A percentile compares a stretch with the other conserved stretches of the same genome.
Evolutionary conservation across 2,888 invertebrate genomes (phyloP).

Genomic region (Lissonota sp.): DNA sequence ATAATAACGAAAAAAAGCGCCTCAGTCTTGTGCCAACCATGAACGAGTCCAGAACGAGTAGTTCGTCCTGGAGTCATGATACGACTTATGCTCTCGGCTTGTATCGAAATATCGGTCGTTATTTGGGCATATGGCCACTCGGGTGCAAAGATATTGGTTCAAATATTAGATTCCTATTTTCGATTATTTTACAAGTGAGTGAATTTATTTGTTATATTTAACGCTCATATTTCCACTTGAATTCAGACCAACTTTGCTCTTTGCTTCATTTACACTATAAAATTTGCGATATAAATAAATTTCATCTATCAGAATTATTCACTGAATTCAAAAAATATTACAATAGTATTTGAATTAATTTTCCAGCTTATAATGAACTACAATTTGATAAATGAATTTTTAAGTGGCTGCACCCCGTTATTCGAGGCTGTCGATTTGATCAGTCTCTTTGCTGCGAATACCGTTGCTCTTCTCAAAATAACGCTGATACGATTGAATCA

Average conservation of each 20-base stretch:
- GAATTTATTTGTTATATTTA: not conserved
- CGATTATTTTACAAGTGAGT: slow-evolving; percentile 44
- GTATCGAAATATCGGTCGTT: slow-evolving; percentile 24
- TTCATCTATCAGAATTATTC: not conserved
- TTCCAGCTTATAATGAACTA: slow-evolving; percentile 42
- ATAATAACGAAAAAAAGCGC: not conserved
- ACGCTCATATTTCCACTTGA: not conserved
- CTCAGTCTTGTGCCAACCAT: slow-evolving; percentile 31
- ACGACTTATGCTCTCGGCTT: slow-evolving; percentile 53
- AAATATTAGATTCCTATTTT: slow-evolving; percentile 23
- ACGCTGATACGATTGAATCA: slow-evolving; percentile 18
- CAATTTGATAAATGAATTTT: slow-evolving; percentile 25
- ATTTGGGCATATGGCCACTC: slow-evolving; percentile 57
- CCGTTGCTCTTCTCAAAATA: slow-evolving; percentile 32
- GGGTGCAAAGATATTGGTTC: slow-evolving; percentile 9
- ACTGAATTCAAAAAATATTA: not conserved
- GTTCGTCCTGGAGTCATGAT: slow-evolving; percentile 47
- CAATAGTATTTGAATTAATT: not conserved
- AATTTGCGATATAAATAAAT: not conserved
- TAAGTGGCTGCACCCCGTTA: slow-evolving; percentile 22
- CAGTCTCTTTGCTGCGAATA: slow-evolving; percentile 28
- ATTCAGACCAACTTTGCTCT: not conserved
- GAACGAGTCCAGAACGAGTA: slow-evolving; percentile 6
- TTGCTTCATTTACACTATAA: not conserved
- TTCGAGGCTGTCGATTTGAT: slow-evolving; percentile 29